Conservation (phyloP, 2,888 invertebrate species). For the Spodoptera picta region DNA sequence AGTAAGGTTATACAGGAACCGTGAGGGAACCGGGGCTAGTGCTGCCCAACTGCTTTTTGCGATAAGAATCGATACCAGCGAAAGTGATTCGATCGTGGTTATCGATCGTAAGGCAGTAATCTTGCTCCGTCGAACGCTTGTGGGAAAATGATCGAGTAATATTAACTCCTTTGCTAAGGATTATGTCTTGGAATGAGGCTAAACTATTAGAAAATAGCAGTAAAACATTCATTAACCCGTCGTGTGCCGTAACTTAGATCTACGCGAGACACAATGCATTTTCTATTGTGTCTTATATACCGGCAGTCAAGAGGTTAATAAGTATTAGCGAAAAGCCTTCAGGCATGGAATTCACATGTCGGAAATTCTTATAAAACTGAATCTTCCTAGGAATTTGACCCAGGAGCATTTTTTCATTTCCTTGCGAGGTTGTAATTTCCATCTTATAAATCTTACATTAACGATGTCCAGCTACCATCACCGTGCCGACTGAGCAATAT, state of each 20-base stretch:
- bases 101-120: constrained; percentile 69
- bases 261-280: too few relatives aligned
- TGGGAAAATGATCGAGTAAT: constrained; percentile 51
- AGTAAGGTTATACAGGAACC: constrained; percentile 65
- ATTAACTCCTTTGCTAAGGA: constrained; percentile 27
- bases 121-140: constrained; percentile 54
- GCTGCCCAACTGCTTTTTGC: constrained; percentile 72
- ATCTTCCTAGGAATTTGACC: too few relatives aligned
- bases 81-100: constrained; percentile 80
- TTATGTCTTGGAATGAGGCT: constrained; percentile 24
- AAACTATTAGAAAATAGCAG: not conserved
- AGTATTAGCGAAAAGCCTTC: too few relatives aligned
- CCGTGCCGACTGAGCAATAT: constrained; percentile 11
- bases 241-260: too few relatives aligned
- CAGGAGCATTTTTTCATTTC: too few relatives aligned
- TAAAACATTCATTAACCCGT: too few relatives aligned
- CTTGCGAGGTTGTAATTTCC: too few relatives aligned
- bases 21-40: constrained; percentile 50
- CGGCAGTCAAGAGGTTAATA: too few relatives aligned
- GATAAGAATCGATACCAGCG: constrained; percentile 75
- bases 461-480: constrained; percentile 11
- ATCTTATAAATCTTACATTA: not conserved
- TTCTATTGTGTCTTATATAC: too few relatives aligned
- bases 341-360: too few relatives aligned
- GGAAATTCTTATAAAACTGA: too few relatives aligned